Conservation (phyloP, 1,140 invertebrate genomes). For the Melitaea cinxia region DNA sequence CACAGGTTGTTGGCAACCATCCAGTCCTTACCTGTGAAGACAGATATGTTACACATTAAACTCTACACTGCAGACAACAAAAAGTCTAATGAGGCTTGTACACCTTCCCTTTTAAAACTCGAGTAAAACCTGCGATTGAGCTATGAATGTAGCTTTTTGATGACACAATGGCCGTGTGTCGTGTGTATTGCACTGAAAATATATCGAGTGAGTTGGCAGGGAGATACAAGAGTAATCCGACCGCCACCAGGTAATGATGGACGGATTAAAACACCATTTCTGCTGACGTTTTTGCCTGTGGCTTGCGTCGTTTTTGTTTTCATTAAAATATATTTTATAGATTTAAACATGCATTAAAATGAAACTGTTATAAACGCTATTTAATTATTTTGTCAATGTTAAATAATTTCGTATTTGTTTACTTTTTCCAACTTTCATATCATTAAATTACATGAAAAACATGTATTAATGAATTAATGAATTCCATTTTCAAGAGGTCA, state of each 20-base stretch:
- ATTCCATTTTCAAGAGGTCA: too few relatives aligned
- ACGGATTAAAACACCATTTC: conserved; percentile 75
- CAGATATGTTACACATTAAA: conserved; percentile 63
- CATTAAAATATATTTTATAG: conserved; percentile 15
- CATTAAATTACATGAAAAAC: too few relatives aligned
- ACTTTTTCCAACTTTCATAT: not conserved
- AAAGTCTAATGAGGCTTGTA: conserved; percentile 60
- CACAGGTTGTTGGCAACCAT: conserved; percentile 76
- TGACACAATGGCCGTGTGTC: not conserved
- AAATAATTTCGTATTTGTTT: not conserved
- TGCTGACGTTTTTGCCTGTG: conserved; percentile 61
- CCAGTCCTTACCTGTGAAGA: conserved; percentile 69
- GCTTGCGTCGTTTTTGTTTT: conserved; percentile 31
- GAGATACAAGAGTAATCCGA: conserved; percentile 61
- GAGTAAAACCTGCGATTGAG: conserved; percentile 33
- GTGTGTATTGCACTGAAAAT: conserved; percentile 41
- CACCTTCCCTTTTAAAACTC: conserved; percentile 39
- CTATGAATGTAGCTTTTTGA: conserved; percentile 30
- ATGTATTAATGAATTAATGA: too few relatives aligned
- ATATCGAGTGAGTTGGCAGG: conserved; percentile 50
- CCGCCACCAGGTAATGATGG: conserved; percentile 69
- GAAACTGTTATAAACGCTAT: not conserved
- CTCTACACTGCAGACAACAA: conserved; percentile 50
- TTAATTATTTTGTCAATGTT: not conserved
- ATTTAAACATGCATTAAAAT: not conserved